phyloP scores from a whole-genome alignment of 2,888 invertebrate genomes.

The Stegana nigrithorax region DNA sequence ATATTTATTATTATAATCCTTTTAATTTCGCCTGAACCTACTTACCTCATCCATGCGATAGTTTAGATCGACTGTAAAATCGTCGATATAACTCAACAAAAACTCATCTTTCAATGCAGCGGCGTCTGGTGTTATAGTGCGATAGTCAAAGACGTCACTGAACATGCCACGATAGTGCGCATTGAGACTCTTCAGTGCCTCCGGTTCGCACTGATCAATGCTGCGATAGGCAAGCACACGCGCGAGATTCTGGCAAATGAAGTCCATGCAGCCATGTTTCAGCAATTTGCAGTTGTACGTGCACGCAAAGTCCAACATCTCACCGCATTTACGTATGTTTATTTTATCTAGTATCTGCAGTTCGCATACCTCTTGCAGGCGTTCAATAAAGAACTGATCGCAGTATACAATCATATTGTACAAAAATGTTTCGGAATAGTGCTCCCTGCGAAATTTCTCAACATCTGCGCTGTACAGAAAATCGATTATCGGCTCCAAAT shows the following conservation, averaged over 20 bases:
- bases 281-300: constrained; percentile 82
- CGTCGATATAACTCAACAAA: constrained; percentile 66
- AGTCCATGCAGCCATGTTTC: constrained; percentile 80
- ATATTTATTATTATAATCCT: neutral
- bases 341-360: constrained; percentile 75
- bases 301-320: constrained; percentile 80
- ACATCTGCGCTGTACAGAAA: constrained; percentile 81
- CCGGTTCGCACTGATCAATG: constrained; percentile 75
- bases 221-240: constrained; percentile 77
- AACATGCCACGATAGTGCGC: constrained; percentile 76
- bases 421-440: constrained; percentile 76
- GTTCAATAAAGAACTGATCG: constrained; percentile 81
- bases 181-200: constrained; percentile 75
- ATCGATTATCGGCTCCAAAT: constrained; percentile 76
- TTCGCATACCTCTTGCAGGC: constrained; percentile 81
- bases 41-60: constrained; percentile 67
- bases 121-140: constrained; percentile 78
- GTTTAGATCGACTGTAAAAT: constrained; percentile 71
- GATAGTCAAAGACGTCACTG: constrained; percentile 71
- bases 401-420: constrained; percentile 82
- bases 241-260: constrained; percentile 80
- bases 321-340: constrained; percentile 80
- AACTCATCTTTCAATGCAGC: constrained; percentile 74
- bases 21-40: neutral
- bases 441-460: constrained; percentile 72